Evolutionary conservation across 1,140 invertebrate species (phyloP).

Genomic region (Xylocopa sonorina): DNA sequence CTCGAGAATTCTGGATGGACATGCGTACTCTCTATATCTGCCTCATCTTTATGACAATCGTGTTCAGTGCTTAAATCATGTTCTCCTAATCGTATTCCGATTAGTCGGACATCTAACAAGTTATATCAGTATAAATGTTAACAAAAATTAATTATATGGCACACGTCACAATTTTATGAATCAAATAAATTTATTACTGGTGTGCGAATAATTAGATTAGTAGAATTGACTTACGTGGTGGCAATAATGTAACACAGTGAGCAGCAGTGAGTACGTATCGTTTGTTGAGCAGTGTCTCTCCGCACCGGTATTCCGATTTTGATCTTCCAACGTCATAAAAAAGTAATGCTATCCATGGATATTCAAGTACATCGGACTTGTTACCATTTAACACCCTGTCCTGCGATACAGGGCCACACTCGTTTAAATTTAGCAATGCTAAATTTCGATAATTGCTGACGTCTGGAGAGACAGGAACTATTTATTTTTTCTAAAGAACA

Average conservation of each 20-base stretch:
- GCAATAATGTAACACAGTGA: constrained; percentile 84
- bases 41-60: constrained; percentile 84
- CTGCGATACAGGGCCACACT: constrained; percentile 76
- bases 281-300: constrained; percentile 85
- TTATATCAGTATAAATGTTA: too few species aligned
- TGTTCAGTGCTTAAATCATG: constrained; percentile 82
- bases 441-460: constrained; percentile 83
- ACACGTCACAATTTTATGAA: not conserved
- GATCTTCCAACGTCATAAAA: constrained; percentile 80
- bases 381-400: constrained; percentile 83
- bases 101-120: constrained; percentile 70
- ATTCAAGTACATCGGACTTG: constrained; percentile 83
- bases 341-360: constrained; percentile 87
- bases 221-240: constrained; percentile 57
- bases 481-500: too few species aligned
- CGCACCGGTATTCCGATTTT: constrained; percentile 83
- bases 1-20: constrained; percentile 83
- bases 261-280: constrained; percentile 88
- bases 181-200: not conserved
- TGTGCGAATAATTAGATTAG: too few species aligned
- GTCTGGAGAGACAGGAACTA: too few species aligned
- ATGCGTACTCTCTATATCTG: constrained; percentile 81
- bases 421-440: constrained; percentile 75
- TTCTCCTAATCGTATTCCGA: constrained; percentile 85
- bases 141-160: too few species aligned